Conservation (phyloP, 2,888 invertebrate species). For the Panzeria rudis region DNA sequence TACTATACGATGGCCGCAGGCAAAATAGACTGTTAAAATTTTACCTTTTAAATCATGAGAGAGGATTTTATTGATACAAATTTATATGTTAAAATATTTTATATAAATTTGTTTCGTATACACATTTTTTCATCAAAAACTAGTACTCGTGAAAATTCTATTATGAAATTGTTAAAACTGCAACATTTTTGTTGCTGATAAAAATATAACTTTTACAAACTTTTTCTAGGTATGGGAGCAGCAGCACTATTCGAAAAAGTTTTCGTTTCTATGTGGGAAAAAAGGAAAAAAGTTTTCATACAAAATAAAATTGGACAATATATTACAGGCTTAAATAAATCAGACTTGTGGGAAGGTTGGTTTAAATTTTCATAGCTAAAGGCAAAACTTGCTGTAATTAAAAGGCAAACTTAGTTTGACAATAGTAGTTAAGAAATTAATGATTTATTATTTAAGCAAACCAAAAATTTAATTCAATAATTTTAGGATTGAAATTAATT, state of each 20-base stretch:
- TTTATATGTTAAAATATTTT: conserved; percentile 4
- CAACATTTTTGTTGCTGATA: not conserved
- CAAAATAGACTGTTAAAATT: conserved; percentile 35
- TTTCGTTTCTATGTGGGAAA: not conserved
- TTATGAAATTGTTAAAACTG: conserved; percentile 38
- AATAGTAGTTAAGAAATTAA: not conserved
- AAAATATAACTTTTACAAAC: not conserved
- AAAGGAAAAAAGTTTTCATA: conserved; percentile 1
- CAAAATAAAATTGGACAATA: conserved; percentile 21
- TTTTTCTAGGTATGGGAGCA: not conserved
- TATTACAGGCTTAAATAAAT: conserved; percentile 36
- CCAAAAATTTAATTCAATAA: not conserved
- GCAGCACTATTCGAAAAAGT: conserved; percentile 11
- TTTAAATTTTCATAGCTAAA: conserved; percentile 11
- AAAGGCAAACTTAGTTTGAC: not conserved
- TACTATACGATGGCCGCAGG: conserved; percentile 7
- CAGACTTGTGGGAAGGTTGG: conserved; percentile 3
- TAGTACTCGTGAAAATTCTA: conserved; percentile 28
- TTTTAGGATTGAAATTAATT: not conserved
- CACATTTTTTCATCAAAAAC: not conserved
- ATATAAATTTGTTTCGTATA: not conserved
- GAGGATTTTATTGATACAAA: conserved; percentile 34
- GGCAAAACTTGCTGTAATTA: conserved; percentile 1
- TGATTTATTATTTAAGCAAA: not conserved
- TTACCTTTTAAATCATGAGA: conserved; percentile 33